Evolutionary conservation across 2,113 vertebrate genomes (phyloP), one percentile per base, ranked within the genome.

Genomic region (Eretmochelys imbricata): DNA sequence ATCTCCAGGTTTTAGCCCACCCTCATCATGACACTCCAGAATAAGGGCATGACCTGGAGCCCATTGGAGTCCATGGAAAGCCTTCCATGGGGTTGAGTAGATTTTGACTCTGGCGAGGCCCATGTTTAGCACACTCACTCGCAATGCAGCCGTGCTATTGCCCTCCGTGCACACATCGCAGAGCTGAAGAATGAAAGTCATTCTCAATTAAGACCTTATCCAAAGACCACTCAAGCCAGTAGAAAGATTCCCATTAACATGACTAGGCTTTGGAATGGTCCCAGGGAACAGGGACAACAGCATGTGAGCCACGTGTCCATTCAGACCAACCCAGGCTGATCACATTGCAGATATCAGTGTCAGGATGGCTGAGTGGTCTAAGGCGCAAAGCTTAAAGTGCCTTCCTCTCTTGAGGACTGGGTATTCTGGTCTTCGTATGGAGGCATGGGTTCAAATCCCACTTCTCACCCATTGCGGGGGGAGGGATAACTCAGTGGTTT

Each of bases 331-430:
- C 29, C 78, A 89, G 83, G 81, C 3, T 10, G 12, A 35, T 55
- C 0, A 0, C 35, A 35, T 83, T 87, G 75, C 42, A 4, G 1
- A 50, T 79, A 42, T 42, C 42, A 42, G 5, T 42, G 42, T 42
- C 42, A 42, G 42, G 42, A 42, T 42, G 42, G 42, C 42, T 42
- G 42, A 42, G 42, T 42, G 42, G 42, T 42, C 42, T 42, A 42
- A 42, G 42, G 42, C 42, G 42, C 42, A 42, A 42, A 42, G 42
- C 42, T 42, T 42, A 42, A 42, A 42, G 42, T 42, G 42, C 42
- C 42, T 42, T 42, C 42, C 42, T 42, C 42, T 42, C 42, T 42
- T 42, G 42, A 42, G 42, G 42, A 42, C 42, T 42, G 42, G 42
- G 42, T 42, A 5, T 42, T 42, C 42, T 42, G 42, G 42, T 42